phyloP scores from a whole-genome alignment of 2,113 vertebrate species.

The Ia io region DNA sequence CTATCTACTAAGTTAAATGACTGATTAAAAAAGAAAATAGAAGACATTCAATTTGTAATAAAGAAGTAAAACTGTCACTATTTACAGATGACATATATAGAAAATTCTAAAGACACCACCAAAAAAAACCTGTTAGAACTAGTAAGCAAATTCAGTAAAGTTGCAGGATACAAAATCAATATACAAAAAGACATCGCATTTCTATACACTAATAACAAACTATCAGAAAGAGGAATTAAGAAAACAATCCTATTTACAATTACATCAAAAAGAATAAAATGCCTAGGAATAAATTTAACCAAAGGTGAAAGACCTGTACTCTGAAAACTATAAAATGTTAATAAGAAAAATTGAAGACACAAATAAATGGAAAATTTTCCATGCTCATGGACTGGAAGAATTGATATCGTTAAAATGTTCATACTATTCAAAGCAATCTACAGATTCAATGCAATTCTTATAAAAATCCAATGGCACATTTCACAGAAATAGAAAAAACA shows the following conservation, averaged over 20 bases:
- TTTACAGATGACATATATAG: background rate
- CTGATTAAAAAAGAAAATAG: background rate
- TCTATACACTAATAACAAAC: background rate
- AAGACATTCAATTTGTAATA: background rate
- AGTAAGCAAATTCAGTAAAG: background rate
- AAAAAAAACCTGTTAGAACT: background rate
- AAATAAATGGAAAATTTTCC: background rate
- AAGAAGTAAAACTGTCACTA: background rate
- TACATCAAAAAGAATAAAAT: background rate
- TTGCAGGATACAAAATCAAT: background rate
- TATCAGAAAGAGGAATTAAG: background rate
- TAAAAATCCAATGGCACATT: background rate
- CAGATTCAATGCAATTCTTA: background rate
- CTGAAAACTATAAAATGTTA: background rate
- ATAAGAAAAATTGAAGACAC: background rate
- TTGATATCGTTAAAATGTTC: background rate
- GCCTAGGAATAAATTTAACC: background rate
- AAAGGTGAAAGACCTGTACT: background rate
- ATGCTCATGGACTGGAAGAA: background rate
- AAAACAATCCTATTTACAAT: background rate
- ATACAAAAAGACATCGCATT: background rate
- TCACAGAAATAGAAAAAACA: background rate
- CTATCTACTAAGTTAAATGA: background rate
- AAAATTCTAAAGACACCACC: background rate
- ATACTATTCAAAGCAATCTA: background rate